phyloP scores from a whole-genome alignment of 2,888 invertebrate species.

The Caenorhabditis doughertyi region DNA sequence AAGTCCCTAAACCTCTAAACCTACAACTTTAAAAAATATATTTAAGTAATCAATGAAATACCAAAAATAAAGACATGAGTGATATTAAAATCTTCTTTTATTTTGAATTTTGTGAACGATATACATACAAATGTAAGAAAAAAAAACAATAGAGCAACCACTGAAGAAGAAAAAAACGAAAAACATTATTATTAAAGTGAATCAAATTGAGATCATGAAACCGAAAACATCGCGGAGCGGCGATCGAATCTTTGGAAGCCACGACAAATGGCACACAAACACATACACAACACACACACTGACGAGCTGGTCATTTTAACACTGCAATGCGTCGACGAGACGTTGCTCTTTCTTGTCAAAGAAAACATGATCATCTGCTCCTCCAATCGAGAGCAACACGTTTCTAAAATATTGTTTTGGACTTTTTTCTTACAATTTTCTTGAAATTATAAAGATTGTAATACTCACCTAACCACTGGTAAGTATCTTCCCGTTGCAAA shows the following conservation, averaged over 20 bases:
- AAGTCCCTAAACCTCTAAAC: too few species aligned
- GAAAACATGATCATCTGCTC: constrained; percentile 61
- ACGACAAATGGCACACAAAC: constrained; percentile 38
- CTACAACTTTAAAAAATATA: too few species aligned
- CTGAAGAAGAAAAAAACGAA: constrained; percentile 1
- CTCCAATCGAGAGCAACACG: constrained; percentile 61
- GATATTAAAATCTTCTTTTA: too few species aligned
- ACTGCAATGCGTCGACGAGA: constrained; percentile 55
- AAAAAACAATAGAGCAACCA: constrained; percentile 6
- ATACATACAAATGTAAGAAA: constrained; percentile 35
- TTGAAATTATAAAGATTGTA: background rate
- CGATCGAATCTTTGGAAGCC: constrained; percentile 37
- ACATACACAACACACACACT: constrained; percentile 12
- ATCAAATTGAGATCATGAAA: constrained; percentile 54
- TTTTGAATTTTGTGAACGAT: constrained; percentile 11
- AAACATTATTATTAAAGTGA: constrained; percentile 66
- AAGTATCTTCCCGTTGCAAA: constrained; percentile 68
- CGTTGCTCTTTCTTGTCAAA: constrained; percentile 61
- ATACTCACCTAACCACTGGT: constrained; percentile 66
- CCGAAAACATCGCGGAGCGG: constrained; percentile 22
- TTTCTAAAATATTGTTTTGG: constrained; percentile 37
- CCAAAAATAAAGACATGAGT: too few species aligned
- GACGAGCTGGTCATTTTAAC: constrained; percentile 45
- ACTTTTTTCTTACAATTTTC: background rate
- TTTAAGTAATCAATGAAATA: too few species aligned